phyloP scores from a whole-genome alignment of 2,113 vertebrate species.

The Cavia porcellus region DNA sequence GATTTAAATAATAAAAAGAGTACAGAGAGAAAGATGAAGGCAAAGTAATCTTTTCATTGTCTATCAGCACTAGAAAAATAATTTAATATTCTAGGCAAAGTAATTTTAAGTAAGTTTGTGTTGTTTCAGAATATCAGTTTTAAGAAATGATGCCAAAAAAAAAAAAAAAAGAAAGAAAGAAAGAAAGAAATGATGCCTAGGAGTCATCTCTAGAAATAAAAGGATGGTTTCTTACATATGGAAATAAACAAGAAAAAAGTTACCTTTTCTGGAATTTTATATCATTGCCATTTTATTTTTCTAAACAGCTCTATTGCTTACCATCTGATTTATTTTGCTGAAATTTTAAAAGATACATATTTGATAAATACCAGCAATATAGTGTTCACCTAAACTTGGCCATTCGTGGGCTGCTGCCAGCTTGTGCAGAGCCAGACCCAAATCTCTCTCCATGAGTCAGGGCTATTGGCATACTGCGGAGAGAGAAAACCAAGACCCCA shows the following conservation, averaged over 20 bases:
- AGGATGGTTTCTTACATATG: neutral
- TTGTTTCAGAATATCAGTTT: neutral
- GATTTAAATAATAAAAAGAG: neutral
- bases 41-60: neutral
- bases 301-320: neutral
- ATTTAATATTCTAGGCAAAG: slow-evolving; percentile 26
- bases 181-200: neutral
- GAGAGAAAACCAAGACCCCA: no score
- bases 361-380: neutral
- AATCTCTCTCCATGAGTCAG: no score
- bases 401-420: no score
- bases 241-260: neutral
- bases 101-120: neutral
- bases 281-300: neutral
- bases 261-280: neutral
- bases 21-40: neutral
- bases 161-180: no score
- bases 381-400: neutral
- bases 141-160: neutral
- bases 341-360: neutral
- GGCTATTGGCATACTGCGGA: no score
- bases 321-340: neutral
- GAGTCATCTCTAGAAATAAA: neutral
- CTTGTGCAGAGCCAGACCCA: no score
- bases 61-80: neutral